Conservation (phyloP, 2,113 vertebrate species). For the Muscicapa adusta region DNA sequence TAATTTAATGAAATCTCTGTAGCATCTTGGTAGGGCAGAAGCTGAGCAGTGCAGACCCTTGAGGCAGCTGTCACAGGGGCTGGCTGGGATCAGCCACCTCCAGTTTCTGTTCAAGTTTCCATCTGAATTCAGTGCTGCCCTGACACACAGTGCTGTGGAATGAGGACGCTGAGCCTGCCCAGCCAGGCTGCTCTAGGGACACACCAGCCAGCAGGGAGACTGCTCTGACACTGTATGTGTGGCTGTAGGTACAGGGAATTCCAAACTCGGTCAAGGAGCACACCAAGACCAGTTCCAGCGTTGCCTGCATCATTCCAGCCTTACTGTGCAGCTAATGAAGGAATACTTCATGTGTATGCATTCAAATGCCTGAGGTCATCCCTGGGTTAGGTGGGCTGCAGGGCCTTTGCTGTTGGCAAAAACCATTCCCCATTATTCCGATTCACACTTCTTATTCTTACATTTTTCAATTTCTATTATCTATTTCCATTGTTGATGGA, state of each 20-base stretch:
- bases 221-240: accelerated
- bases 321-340: accelerated
- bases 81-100: neutral
- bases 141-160: neutral
- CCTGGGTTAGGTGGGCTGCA: neutral
- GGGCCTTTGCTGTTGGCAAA: neutral
- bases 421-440: neutral
- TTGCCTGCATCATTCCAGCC: neutral
- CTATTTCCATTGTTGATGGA: neutral
- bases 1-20: neutral
- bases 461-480: neutral
- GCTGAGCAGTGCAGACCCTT: neutral
- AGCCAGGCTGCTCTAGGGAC: neutral
- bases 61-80: accelerated
- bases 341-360: accelerated
- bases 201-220: neutral
- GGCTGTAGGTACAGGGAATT: neutral
- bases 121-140: neutral
- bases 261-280: no score
- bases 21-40: neutral
- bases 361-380: no score
- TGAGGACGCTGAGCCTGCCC: neutral
- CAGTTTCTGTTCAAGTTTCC: neutral
- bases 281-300: neutral
- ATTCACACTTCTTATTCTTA: neutral